Conservation (phyloP, 2,113 vertebrate species). For the Rhinopomastus cyanomelas region DNA sequence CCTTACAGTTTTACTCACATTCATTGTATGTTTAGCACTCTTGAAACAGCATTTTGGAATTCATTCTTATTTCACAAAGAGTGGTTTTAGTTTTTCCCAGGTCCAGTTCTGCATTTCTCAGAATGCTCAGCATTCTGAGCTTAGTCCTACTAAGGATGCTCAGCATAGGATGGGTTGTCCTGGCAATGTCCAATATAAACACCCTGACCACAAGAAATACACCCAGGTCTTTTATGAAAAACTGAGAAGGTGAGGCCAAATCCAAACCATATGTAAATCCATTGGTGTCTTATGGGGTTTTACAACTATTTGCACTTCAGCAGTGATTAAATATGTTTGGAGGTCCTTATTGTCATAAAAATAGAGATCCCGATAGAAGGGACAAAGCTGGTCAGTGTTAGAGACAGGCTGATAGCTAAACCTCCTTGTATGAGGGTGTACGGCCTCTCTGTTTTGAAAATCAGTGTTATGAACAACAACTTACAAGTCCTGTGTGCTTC, state of each 20-base stretch:
- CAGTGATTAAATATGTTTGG: not conserved
- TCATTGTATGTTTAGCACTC: not conserved
- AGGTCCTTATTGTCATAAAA: not conserved
- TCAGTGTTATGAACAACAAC: slow-evolving; percentile 42
- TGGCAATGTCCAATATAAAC: not conserved
- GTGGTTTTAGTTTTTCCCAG: not conserved
- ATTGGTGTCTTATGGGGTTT: not conserved
- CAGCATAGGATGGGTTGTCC: rapidly evolving
- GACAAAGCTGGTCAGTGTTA: not conserved
- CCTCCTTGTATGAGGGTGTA: not conserved
- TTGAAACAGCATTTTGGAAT: not conserved
- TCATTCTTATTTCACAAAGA: not conserved
- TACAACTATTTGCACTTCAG: not conserved
- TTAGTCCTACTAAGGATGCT: not conserved
- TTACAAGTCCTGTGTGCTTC: slow-evolving; percentile 86
- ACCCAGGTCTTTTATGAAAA: not conserved
- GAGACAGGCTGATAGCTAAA: not conserved
- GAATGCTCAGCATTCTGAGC: not conserved
- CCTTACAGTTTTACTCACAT: not conserved
- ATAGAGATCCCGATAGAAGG: not conserved
- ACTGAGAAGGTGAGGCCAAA: not conserved
- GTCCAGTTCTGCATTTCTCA: not conserved
- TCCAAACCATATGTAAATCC: not conserved
- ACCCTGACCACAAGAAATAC: not conserved
- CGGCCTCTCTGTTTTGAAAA: not conserved